These are phyloP conservation scores for Pegea sp. DNA, from an alignment of 23 tunicate genomes.

Conservation along the genomic window DNA sequence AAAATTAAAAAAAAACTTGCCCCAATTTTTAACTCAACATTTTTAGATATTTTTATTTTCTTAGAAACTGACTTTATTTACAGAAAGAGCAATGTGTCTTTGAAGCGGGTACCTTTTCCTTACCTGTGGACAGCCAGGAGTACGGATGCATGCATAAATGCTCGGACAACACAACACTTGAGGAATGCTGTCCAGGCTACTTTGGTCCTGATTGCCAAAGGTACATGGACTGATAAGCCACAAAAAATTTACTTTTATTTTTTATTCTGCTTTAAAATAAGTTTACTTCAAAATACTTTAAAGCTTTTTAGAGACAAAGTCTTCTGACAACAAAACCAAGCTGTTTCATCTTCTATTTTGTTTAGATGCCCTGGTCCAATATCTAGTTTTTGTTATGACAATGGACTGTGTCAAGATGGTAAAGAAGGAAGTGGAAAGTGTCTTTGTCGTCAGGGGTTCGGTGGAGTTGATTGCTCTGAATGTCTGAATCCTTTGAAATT, in stretches of 20 bases:
- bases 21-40: too few species aligned
- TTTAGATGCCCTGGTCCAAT: slow-evolving; percentile 58
- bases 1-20: too few species aligned
- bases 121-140: not conserved
- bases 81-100: not conserved
- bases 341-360: not conserved
- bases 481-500: slow-evolving; percentile 11
- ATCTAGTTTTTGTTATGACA: slow-evolving; percentile 17
- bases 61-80: too few species aligned
- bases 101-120: not conserved
- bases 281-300: too few species aligned
- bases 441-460: slow-evolving; percentile 14
- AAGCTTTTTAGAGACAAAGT: too few species aligned
- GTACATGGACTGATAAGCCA: too few species aligned
- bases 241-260: too few species aligned
- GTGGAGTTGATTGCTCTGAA: slow-evolving; percentile 21
- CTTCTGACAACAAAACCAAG: too few species aligned
- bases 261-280: too few species aligned
- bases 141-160: slow-evolving; percentile 24
- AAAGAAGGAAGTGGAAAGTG: slow-evolving; percentile 29
- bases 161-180: slow-evolving; percentile 3
- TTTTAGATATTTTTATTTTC: too few species aligned
- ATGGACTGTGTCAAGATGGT: slow-evolving; percentile 53
- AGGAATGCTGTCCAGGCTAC: slow-evolving; percentile 41
- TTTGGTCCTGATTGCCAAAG: slow-evolving; percentile 36